Evolutionary conservation across 2,797 vertebrate species (phyloP).

Genomic region (Gymnothorax reevesii): DNA sequence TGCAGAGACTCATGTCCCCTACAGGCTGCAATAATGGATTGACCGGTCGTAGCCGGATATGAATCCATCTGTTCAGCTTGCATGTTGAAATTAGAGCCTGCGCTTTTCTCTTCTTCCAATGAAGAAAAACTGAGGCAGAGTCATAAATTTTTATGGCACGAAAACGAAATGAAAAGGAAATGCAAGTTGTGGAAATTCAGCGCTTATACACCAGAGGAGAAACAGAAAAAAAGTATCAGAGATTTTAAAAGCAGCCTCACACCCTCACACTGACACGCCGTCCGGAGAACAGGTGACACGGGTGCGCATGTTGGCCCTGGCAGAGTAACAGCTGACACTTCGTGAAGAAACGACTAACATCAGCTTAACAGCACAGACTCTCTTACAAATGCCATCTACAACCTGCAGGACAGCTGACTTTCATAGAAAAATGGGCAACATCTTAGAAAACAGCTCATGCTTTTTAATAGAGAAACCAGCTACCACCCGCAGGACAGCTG

Average conservation of each 20-base stretch:
- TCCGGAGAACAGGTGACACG: neutral
- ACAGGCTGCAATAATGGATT: neutral
- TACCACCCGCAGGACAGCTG: no score
- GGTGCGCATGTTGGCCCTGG: neutral
- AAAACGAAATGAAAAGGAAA: neutral
- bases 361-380: no score
- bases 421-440: no score
- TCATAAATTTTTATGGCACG: neutral
- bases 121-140: neutral
- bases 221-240: neutral
- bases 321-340: neutral
- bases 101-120: neutral
- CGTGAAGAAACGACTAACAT: neutral
- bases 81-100: neutral
- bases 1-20: neutral
- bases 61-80: neutral
- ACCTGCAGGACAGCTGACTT: neutral
- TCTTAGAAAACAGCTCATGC: no score
- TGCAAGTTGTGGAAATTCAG: neutral
- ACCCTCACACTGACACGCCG: neutral
- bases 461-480: no score
- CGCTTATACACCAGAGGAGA: neutral
- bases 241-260: neutral
- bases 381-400: neutral
- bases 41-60: neutral